Percentiles rank a stretch among this genome's conserved stretches.
Evolutionary conservation across 2,113 vertebrate genomes (phyloP).

Genomic region (Aythya baeri): DNA sequence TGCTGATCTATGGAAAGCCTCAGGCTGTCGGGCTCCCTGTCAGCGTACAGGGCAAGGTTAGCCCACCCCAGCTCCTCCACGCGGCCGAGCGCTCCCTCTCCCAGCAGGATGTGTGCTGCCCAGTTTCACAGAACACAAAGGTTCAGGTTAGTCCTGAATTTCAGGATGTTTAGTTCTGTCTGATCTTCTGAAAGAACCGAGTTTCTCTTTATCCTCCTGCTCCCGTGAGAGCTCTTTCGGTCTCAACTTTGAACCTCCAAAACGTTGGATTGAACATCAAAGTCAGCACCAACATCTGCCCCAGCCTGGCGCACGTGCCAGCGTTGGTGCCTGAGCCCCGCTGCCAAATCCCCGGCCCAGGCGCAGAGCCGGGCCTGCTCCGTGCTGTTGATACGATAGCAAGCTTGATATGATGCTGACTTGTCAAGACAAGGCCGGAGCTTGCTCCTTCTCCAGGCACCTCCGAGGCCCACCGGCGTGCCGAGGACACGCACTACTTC

Average conservation of each 20-base stretch:
- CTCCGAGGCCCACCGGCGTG: not conserved
- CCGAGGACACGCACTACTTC: not conserved
- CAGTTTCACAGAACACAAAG: not conserved
- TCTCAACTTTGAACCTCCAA: constrained; percentile 30
- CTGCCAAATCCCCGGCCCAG: not conserved
- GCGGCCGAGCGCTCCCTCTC: not conserved
- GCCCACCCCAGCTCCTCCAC: not conserved
- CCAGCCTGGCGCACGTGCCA: not conserved
- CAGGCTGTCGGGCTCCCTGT: not conserved
- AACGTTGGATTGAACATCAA: constrained; percentile 62
- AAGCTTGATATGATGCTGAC: constrained; percentile 19
- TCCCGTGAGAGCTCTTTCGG: constrained; percentile 30
- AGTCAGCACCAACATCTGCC: constrained; percentile 47
- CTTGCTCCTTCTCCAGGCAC: not conserved
- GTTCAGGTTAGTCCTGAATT: constrained; percentile 59
- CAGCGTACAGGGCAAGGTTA: not conserved
- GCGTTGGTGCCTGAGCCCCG: not conserved
- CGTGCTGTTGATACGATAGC: not conserved
- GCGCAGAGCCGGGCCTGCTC: not conserved
- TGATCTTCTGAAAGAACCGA: constrained; percentile 24
- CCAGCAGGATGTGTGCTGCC: not conserved
- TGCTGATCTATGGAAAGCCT: not conserved
- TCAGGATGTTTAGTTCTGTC: not conserved
- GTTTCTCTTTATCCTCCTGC: constrained; percentile 46
- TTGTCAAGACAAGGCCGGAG: constrained; percentile 42